Conservation (phyloP, 2,113 vertebrate species). For the Otus sunia region DNA sequence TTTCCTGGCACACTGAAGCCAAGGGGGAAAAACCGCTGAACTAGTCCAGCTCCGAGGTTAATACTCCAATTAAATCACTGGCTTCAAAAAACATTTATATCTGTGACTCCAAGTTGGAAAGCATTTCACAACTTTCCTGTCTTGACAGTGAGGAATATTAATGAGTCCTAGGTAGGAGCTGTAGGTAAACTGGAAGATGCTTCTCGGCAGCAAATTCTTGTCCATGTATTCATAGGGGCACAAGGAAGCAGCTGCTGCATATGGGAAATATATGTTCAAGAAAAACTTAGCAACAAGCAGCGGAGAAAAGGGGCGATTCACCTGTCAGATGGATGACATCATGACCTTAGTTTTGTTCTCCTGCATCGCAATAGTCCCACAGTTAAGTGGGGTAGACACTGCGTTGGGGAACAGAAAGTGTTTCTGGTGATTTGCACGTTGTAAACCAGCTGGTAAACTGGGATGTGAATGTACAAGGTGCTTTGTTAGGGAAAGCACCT, state of each 20-base stretch:
- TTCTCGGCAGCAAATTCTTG: constrained; percentile 31
- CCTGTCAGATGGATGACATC: constrained; percentile 7
- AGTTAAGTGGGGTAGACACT: background rate
- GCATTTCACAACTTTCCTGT: background rate
- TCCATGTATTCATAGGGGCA: background rate
- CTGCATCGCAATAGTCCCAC: background rate
- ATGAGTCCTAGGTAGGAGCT: background rate
- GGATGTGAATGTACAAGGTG: background rate
- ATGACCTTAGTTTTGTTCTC: background rate
- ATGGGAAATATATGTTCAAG: constrained; percentile 11
- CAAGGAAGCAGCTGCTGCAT: constrained; percentile 2
- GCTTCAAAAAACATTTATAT: background rate
- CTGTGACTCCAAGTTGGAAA: background rate
- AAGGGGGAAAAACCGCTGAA: background rate
- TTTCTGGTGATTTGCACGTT: background rate
- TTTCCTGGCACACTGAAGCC: constrained; percentile 35
- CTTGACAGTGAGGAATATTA: background rate
- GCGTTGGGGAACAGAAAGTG: background rate
- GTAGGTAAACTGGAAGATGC: constrained; percentile 11
- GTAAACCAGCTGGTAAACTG: background rate
- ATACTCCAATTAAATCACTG: constrained; percentile 2
- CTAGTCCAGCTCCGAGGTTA: background rate
- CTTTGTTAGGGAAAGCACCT: background rate
- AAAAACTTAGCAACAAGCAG: constrained; percentile 24
- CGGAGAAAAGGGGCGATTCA: background rate